Evolutionary conservation across 2,888 invertebrate species (phyloP), one percentile per base, ranked within the genome.

Genomic region (Himalopsyche tibetana): DNA sequence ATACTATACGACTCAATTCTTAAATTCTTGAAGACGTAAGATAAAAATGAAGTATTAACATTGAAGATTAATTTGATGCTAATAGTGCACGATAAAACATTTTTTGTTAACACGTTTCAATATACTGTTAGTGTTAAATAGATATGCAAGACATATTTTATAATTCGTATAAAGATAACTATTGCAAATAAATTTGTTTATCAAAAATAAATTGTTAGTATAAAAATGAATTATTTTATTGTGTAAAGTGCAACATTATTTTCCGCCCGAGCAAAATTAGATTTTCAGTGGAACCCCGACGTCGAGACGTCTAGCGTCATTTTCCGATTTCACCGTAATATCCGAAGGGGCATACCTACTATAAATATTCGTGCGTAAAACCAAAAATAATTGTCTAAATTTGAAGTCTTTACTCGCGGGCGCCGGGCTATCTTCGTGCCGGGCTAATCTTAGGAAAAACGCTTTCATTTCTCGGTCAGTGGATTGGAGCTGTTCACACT

Each of bases 331-430:
- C 83, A 85, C 84, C 83, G 80, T 85, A 85, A 86, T 88, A 88
- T 87, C 85, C 84, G 88, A 85, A 36, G 74, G 74, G 74, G 74
- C 86, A 93, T 69, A 93, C 85, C 85, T 93, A 93, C 93, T 93
- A 93, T 93, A 93, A 93, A 93, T 93, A 93, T 93, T 93, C 93
- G 93, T 92, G 86, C 88, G 88, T 87, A 87, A 88, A 93, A 93
- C 88, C 93, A 93, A 93, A 93, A 93, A 93, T 93, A 93, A 93
- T 93, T 93, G 93, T 93, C 93, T 93, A 93, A 93, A 93, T 93
- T 93, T 93, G 93, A 93, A 93, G 93, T 93, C 93, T 93, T 93
- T 93, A 93, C 93, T 93, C 92, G 80, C 80, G 83, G 84, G 87
- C 82, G 81, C 84, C 83, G 12, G 69, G 93, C 93, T 93, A 93